Base-by-base conservation (phyloP, 2,113 vertebrate genomes). In the Gnathonemus longibarbis region DNA sequence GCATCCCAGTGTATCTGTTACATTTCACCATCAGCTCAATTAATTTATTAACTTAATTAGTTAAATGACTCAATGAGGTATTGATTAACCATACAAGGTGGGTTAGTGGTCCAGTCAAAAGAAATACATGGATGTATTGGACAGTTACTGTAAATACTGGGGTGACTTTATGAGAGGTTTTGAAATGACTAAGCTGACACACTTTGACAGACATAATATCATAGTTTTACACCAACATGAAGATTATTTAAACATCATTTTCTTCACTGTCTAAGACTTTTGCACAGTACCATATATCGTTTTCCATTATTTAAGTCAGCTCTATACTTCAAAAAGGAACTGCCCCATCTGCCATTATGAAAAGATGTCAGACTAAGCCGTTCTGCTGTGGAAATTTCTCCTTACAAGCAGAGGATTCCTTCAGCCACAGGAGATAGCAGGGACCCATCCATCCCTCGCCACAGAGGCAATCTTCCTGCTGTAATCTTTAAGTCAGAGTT, bases 401-500 rank as follows among this genome's bases (percentile, higher is more conserved):
- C n/a, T 88, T 58, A 62, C 48, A 39, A 19, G 58, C 46, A 84
- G 80, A 48, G 42, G 83, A 84, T n/a, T 84, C 83, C 83, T 84
- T 24, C 21, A 42, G 83, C 83, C 45, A 84, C 85, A 53, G 5
- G 35, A 88, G 87, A 62, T 88, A 45, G 24, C 21, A 24, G 83
- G 39, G 83, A 84, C 83, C 19, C 6, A 84, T 84, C 39, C 42
- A 42, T 84, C 45, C 74, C 74, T 45, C 8, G 19, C 15, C 56
- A 58, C 31, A n/a, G 86, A 88, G 48, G 17, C 15, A 84, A 84
- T 84, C 45, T 84, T 84, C 83, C 45, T 84, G 35, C 42, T 84
- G 83, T 84, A 84, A 84, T 84, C 42, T 48, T 45, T 46, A 84
- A 84, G 83, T 84, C 83, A 84, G 21, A 84, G 83, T 84, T 84